Evolutionary conservation across 1,140 invertebrate genomes (phyloP).

Genomic region (Drosophila suzukii): DNA sequence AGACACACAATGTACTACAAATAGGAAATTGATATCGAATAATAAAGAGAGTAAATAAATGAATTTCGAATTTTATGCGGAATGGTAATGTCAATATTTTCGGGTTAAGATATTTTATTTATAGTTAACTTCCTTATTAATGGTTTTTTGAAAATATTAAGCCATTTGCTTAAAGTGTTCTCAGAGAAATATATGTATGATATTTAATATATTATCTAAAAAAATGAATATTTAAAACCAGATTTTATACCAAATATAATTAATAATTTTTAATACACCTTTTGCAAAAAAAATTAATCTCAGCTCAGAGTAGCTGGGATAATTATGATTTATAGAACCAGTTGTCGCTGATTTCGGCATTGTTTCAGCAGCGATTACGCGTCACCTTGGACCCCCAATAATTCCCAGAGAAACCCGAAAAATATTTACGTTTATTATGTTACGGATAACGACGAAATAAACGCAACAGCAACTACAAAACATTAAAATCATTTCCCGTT

Average conservation of each 20-base stretch:
- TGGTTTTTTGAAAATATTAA: background rate
- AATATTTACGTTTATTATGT: constrained; percentile 5
- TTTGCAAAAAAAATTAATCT: background rate
- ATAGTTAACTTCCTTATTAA: background rate
- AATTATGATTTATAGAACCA: constrained; percentile 57
- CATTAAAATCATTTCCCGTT: constrained; percentile 40
- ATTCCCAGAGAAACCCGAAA: constrained; percentile 52
- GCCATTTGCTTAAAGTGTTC: too few relatives aligned
- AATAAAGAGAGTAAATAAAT: constrained; percentile 11
- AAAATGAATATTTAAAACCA: background rate
- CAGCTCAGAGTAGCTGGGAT: background rate
- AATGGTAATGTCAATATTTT: background rate
- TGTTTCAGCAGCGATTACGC: constrained; percentile 18
- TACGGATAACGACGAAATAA: constrained; percentile 25
- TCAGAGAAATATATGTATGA: too few relatives aligned
- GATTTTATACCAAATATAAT: too few relatives aligned
- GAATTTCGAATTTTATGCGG: constrained; percentile 1
- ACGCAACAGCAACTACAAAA: background rate
- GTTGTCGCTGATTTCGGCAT: constrained; percentile 5
- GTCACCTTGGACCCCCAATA: constrained; percentile 57
- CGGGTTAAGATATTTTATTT: background rate
- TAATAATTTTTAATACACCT: too few relatives aligned
- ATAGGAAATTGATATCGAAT: constrained; percentile 35
- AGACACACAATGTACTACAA: constrained; percentile 22
- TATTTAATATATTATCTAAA: too few relatives aligned